A percentile compares a stretch with the other conserved stretches of the same genome.
Evolutionary conservation across 2,888 invertebrate genomes (phyloP).

Genomic region (Pristionchus maxplancki): DNA sequence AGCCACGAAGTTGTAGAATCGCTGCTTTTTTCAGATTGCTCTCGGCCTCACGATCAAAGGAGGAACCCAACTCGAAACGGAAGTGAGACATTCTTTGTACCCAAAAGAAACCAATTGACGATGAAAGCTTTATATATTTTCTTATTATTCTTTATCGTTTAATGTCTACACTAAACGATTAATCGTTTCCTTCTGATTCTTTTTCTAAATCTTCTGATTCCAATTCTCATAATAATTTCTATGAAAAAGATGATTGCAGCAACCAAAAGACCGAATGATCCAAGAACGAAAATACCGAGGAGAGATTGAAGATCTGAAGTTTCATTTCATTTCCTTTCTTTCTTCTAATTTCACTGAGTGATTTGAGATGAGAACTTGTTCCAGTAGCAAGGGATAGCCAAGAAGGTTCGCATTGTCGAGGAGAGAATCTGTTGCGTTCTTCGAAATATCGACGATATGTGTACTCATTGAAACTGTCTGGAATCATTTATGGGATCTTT

Average conservation of each 20-base stretch:
- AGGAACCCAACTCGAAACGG: no score
- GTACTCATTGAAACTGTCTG: conserved; percentile 42
- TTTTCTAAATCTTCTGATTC: background rate
- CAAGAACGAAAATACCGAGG: conserved; percentile 8
- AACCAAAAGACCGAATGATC: background rate
- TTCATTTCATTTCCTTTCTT: no score
- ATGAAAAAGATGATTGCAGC: background rate
- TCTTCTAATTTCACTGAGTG: no score
- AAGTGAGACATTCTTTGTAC: no score
- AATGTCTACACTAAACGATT: no score
- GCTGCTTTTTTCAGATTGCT: no score
- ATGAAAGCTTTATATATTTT: no score
- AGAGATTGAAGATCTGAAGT: conserved; percentile 44
- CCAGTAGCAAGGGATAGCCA: conserved; percentile 10
- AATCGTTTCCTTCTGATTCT: background rate
- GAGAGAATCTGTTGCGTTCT: background rate
- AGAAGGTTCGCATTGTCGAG: background rate
- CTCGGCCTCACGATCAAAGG: no score
- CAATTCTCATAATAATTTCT: background rate
- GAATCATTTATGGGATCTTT: no score
- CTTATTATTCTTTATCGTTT: no score
- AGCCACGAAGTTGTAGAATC: no score
- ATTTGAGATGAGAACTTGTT: background rate
- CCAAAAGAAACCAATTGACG: no score
- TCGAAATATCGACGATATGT: conserved; percentile 46